Evolutionary conservation across 2,797 vertebrate species (phyloP), one percentile per base, ranked within the genome.

Genomic region (Sebastes alutus): DNA sequence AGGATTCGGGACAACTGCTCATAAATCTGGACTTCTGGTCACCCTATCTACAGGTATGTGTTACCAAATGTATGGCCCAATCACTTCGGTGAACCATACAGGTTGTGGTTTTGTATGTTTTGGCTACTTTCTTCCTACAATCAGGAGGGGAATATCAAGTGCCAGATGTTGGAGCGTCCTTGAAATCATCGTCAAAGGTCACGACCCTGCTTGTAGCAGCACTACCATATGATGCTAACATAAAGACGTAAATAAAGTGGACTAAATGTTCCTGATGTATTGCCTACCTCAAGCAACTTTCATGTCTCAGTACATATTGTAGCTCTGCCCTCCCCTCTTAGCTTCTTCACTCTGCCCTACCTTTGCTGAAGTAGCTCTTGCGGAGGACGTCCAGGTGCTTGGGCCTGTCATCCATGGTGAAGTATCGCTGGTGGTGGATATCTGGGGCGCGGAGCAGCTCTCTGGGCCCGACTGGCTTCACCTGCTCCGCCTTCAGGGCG

Each of bases 401-500:
- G 68, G 95, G 96, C 80, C 97, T 96, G 80, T 97, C 97, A 0
- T 97, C 98, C 77, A 80, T 85, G 72, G 96, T 93, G 89, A 97
- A 97, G 92, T 96, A 97, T 30, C 96, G 96, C 59, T 95, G 91
- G 0, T 96, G 96, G 72, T 93, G 91, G 84, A 93, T 75, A 63
- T 93, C 92, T 16, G 93, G 87, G 76, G 89, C 52, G 0, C 88
- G 73, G 46, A 96, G 87, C 67, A 96, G 93, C 72, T 97, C 92
- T 2, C 96, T 92, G 82, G 97, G 97, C 13, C 97, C 94, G 5
- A 95, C 94, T 0, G 96, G 94, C 63, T 96, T 98, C 75, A 98
- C 98, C 93, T 99, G 98, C 91, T 99, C 97, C 0, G 98, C 98
- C 89, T 99, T 99, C 80, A 99, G 94, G 1, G 98, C 98, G 0